These are phyloP conservation scores for Platycheirus rosarum DNA, from an alignment of 2,888 invertebrate genomes.

Conservation along the genomic window DNA sequence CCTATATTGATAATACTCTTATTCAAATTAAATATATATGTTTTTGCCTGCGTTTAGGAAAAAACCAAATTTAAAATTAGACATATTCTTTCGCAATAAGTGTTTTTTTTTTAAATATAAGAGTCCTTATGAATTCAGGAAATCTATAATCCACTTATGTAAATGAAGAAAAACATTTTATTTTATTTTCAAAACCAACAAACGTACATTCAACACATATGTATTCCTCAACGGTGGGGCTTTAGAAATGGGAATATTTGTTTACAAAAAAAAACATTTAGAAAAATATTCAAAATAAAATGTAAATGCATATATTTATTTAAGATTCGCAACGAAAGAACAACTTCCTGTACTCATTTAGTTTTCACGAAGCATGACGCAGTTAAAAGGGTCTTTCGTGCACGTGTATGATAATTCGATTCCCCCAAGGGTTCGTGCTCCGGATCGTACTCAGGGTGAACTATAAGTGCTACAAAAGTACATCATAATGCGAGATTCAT, in stretches of 20 bases:
- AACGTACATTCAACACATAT: not conserved
- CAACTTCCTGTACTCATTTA: conserved; percentile 25
- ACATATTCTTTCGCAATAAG: no score
- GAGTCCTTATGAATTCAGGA: not conserved
- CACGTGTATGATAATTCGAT: conserved; percentile 69
- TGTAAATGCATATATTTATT: no score
- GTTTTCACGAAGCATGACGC: conserved; percentile 18
- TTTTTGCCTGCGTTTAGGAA: no score
- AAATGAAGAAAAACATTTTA: conserved; percentile 5
- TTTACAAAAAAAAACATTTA: not conserved
- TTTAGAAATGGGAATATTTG: conserved; percentile 12
- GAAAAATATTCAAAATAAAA: conserved; percentile 6
- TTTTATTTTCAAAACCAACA: conserved; percentile 9
- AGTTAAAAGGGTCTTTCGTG: conserved; percentile 14
- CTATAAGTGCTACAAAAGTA: no score
- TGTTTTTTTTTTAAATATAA: no score
- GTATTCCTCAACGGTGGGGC: not conserved
- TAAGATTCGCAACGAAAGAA: conserved; percentile 27
- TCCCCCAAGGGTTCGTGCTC: conserved; percentile 19
- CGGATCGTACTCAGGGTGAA: no score
- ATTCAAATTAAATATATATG: no score
- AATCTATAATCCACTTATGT: conserved; percentile 25
- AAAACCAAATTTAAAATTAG: no score
- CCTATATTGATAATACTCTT: no score
- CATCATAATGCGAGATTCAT: conserved; percentile 66